Conservation (phyloP, 2,888 invertebrate genomes). For the Lottia gigantea region DNA sequence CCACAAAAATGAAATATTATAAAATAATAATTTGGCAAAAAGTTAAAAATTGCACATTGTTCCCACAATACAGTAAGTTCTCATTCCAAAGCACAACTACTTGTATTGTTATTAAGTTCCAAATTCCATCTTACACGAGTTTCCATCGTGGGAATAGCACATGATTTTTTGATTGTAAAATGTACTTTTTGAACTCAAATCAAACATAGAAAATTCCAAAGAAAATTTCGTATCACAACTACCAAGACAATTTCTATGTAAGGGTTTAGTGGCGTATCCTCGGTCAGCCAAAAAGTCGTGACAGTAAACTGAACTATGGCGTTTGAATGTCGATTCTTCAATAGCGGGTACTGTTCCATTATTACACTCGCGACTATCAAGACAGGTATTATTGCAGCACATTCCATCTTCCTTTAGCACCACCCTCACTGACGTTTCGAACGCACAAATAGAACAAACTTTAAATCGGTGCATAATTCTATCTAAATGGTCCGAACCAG, state of each 20-base stretch:
- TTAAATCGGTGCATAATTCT: conserved; percentile 31
- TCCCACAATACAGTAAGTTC: too few relatives aligned
- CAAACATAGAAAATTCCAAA: conserved; percentile 30
- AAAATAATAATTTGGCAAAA: too few relatives aligned
- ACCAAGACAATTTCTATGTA: conserved; percentile 26
- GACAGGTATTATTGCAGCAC: conserved; percentile 35
- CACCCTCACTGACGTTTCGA: conserved; percentile 28
- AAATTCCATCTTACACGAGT: conserved; percentile 28
- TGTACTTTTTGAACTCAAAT: conserved; percentile 16
- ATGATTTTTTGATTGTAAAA: conserved; percentile 26
- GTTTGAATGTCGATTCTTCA: conserved; percentile 26
- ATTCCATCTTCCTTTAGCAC: conserved; percentile 29
- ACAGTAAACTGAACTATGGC: conserved; percentile 35
- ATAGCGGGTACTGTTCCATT: conserved; percentile 11
- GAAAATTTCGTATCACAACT: conserved; percentile 33
- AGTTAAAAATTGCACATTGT: too few relatives aligned
- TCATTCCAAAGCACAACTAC: too few relatives aligned
- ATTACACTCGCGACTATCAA: conserved; percentile 18
- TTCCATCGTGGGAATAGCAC: conserved; percentile 20
- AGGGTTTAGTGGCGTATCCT: conserved; percentile 22
- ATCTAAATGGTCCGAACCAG: conserved; percentile 20
- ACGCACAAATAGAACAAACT: conserved; percentile 36
- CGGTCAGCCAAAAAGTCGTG: conserved; percentile 32
- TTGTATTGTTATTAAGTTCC: conserved; percentile 10
- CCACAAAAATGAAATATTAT: too few relatives aligned